A percentile compares a stretch with the other conserved stretches of the same genome.
phyloP scores from a whole-genome alignment of 2,797 vertebrate species.

The Xenops minutus region DNA sequence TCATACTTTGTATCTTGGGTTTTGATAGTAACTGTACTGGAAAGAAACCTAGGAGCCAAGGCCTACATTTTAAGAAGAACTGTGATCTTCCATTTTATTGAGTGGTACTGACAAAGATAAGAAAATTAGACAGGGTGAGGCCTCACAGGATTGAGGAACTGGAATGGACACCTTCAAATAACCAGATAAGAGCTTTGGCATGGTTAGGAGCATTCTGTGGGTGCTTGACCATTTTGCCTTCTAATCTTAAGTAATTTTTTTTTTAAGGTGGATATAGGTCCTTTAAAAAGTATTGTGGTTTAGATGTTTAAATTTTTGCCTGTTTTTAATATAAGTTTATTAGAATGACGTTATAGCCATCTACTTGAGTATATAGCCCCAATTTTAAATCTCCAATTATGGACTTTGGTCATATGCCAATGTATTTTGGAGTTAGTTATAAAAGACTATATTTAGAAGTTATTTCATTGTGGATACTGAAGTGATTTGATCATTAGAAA shows the following conservation, averaged over 20 bases:
- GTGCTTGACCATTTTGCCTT: background rate
- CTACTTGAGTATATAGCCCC: background rate
- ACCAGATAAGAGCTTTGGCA: background rate
- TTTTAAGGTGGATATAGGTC: background rate
- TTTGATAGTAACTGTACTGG: background rate
- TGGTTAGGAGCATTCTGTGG: background rate
- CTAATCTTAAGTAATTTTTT: background rate
- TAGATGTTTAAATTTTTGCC: background rate
- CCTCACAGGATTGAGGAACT: background rate
- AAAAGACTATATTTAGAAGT: background rate
- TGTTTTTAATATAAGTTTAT: background rate
- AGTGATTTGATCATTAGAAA: conserved; percentile 10
- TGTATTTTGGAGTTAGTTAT: background rate
- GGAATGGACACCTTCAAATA: background rate
- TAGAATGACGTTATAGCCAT: background rate
- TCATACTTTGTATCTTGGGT: background rate
- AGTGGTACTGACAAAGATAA: background rate
- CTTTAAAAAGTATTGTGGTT: background rate
- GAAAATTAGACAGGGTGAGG: background rate
- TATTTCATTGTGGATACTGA: background rate
- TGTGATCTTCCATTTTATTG: background rate
- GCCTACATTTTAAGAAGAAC: background rate
- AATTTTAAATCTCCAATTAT: background rate
- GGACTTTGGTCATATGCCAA: background rate
- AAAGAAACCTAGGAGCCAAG: background rate